phyloP scores from a whole-genome alignment of 2,797 vertebrate genomes.

The Enteromius treurensis region DNA sequence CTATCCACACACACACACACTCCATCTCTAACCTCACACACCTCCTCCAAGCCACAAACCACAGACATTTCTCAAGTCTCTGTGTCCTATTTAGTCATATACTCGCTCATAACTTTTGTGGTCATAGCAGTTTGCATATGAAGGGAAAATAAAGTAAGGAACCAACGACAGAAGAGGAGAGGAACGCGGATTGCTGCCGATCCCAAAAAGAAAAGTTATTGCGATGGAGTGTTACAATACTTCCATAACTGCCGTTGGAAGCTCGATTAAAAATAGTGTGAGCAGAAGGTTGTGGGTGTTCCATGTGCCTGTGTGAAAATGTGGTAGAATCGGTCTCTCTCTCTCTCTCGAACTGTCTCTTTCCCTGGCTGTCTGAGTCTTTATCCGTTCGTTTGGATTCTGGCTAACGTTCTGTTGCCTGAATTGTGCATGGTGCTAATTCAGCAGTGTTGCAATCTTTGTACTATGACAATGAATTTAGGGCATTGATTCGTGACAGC shows the following conservation, averaged over 20 bases:
- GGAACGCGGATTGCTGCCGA: conserved; percentile 36
- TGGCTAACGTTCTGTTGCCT: conserved; percentile 54
- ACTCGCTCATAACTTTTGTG: conserved; percentile 76
- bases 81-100: conserved; percentile 75
- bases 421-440: conserved; percentile 58
- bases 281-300: conserved; percentile 68
- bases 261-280: conserved; percentile 66
- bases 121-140: conserved; percentile 78
- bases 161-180: conserved; percentile 59
- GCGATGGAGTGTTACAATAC: conserved; percentile 58
- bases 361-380: conserved; percentile 32
- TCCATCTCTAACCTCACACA: conserved; percentile 52
- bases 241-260: conserved; percentile 60
- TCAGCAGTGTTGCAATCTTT: conserved; percentile 55
- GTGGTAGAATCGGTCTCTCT: conserved; percentile 54
- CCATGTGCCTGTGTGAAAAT: conserved; percentile 61
- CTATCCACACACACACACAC: conserved; percentile 54
- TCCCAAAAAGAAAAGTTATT: conserved; percentile 54
- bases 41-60: conserved; percentile 79
- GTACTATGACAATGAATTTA: conserved; percentile 40
- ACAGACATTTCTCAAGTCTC: conserved; percentile 81
- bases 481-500: conserved; percentile 45
- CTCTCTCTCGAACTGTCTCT: conserved; percentile 45
- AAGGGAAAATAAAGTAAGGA: conserved; percentile 64
- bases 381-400: conserved; percentile 57